Evolutionary conservation across 2,888 invertebrate genomes (phyloP).

Genomic region (Drosophila setosimentum): DNA sequence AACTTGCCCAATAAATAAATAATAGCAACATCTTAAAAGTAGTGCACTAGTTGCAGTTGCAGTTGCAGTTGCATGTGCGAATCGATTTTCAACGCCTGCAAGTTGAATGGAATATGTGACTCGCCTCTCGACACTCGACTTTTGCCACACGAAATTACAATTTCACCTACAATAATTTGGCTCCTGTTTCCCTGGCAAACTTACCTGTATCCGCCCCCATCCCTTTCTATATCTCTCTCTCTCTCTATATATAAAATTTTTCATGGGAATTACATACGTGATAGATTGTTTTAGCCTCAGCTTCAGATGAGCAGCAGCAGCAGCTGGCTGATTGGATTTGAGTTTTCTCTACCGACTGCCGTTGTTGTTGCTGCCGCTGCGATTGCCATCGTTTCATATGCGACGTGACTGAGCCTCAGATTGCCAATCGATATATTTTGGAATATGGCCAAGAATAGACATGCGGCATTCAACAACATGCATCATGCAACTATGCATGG

Average conservation of each 20-base stretch:
- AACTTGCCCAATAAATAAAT: slow-evolving; percentile 53
- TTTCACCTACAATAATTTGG: slow-evolving; percentile 81
- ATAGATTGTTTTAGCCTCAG: slow-evolving; percentile 65
- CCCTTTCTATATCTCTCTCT: neutral
- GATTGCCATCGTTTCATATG: slow-evolving; percentile 75
- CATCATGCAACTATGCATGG: slow-evolving; percentile 23
- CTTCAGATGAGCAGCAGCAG: slow-evolving; percentile 28
- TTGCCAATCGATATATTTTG: slow-evolving; percentile 33
- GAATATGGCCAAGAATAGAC: slow-evolving; percentile 23
- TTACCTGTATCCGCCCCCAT: neutral
- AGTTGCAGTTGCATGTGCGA: slow-evolving; percentile 68
- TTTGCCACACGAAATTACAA: slow-evolving; percentile 66
- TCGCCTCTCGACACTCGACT: slow-evolving; percentile 22
- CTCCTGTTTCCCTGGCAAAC: slow-evolving; percentile 63
- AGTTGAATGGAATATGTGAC: slow-evolving; percentile 55
- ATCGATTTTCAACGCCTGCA: slow-evolving; percentile 72
- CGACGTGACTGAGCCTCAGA: slow-evolving; percentile 77
- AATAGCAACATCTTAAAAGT: slow-evolving; percentile 62
- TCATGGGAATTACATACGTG: slow-evolving; percentile 84
- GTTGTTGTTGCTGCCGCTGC: slow-evolving; percentile 31
- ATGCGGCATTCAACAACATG: neutral
- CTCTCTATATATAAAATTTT: slow-evolving; percentile 55
- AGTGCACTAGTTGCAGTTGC: slow-evolving; percentile 50
- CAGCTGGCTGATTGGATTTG: slow-evolving; percentile 66
- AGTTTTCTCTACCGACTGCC: slow-evolving; percentile 24